phyloP scores from a whole-genome alignment of 1,140 invertebrate genomes.

The Idris sp. region DNA sequence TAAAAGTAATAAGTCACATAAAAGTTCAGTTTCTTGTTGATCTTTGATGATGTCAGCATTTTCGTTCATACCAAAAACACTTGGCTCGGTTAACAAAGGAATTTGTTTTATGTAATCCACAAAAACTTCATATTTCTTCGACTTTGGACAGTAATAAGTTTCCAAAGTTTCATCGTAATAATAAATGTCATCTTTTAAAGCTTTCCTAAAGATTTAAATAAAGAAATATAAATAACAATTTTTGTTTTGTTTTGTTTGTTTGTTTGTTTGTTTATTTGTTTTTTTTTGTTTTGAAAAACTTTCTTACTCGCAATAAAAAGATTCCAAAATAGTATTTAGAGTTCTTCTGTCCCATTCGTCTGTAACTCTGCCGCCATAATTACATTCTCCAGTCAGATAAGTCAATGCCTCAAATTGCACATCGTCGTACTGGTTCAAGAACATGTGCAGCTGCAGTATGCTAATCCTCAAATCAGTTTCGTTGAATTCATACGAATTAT shows the following conservation, averaged over 20 bases:
- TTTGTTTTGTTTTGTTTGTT: too few relatives aligned
- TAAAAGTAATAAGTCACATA: constrained; percentile 86
- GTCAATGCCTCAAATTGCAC: constrained; percentile 93
- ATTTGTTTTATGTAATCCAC: constrained; percentile 87
- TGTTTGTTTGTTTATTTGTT: too few relatives aligned
- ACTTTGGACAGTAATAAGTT: constrained; percentile 86
- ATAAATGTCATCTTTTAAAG: constrained; percentile 69
- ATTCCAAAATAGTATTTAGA: constrained; percentile 88
- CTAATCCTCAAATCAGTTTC: constrained; percentile 95
- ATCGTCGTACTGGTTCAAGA: constrained; percentile 91
- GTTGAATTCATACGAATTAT: constrained; percentile 96
- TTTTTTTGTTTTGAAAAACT: too few relatives aligned
- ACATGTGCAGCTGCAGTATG: constrained; percentile 91
- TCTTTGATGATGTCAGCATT: constrained; percentile 98
- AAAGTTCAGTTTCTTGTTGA: constrained; percentile 89
- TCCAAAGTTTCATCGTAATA: constrained; percentile 73
- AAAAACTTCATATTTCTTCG: constrained; percentile 87
- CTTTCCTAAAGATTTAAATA: constrained; percentile 6
- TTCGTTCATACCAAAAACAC: constrained; percentile 94
- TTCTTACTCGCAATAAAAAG: constrained; percentile 85
- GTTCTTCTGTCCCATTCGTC: constrained; percentile 96
- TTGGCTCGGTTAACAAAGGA: constrained; percentile 88
- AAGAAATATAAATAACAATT: too few relatives aligned
- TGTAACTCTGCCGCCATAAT: constrained; percentile 96
- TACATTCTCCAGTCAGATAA: constrained; percentile 96